Evolutionary conservation across 2,113 vertebrate species (phyloP).

Genomic region (Ornithorhynchus anatinus): DNA sequence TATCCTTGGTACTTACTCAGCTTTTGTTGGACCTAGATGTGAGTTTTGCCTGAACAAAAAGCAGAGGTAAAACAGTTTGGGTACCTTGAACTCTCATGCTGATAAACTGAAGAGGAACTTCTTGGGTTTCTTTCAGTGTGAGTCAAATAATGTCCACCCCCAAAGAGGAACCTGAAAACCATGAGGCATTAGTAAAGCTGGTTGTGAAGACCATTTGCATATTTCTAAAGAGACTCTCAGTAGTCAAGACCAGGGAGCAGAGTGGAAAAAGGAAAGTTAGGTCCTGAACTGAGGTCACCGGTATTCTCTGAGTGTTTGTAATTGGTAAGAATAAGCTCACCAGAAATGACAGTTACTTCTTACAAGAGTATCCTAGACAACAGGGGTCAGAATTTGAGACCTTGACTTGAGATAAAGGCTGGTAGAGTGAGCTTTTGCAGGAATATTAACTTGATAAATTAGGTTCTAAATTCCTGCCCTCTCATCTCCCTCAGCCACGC

Average conservation of each 20-base stretch:
- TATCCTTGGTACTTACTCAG: too few relatives aligned
- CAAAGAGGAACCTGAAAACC: neutral
- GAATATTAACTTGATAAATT: conserved; percentile 34
- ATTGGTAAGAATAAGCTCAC: conserved; percentile 12
- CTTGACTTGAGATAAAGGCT: neutral
- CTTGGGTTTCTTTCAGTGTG: too few relatives aligned
- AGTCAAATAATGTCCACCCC: too few relatives aligned
- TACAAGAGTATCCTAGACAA: neutral
- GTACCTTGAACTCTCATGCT: neutral
- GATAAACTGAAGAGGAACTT: too few relatives aligned
- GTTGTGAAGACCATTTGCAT: neutral
- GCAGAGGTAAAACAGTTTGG: neutral
- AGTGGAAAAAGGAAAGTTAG: neutral
- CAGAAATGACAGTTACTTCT: conserved; percentile 7
- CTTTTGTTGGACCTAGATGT: conserved; percentile 8
- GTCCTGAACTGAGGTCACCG: neutral
- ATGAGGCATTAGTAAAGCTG: neutral
- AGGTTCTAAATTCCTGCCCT: neutral
- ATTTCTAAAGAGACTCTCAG: neutral
- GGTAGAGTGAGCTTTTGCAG: conserved; percentile 1
- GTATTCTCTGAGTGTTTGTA: neutral
- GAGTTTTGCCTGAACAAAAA: neutral
- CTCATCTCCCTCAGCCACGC: neutral
- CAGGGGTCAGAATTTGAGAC: conserved; percentile 13
- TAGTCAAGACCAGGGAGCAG: neutral